Evolutionary conservation across 1,140 invertebrate species (phyloP).

Genomic region (Nasonia longicornis): DNA sequence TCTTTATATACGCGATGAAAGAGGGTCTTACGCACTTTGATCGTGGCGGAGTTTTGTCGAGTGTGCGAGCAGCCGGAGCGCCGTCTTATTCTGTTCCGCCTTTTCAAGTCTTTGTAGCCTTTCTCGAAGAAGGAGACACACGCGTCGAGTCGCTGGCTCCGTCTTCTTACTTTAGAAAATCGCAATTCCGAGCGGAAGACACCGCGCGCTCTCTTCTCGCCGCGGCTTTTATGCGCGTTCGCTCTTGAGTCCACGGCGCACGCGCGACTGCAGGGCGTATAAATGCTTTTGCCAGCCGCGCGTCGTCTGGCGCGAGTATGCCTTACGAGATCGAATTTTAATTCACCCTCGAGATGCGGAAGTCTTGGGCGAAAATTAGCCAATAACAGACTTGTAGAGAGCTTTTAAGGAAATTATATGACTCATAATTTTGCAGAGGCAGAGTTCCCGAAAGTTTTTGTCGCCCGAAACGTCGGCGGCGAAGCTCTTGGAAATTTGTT

Average conservation of each 20-base stretch:
- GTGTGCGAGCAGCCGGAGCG: background rate
- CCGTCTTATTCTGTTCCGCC: background rate
- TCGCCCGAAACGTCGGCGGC: no score
- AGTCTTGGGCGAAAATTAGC: no score
- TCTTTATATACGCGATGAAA: background rate
- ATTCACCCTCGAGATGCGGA: background rate
- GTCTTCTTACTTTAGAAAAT: slow-evolving; percentile 8
- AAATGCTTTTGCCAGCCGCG: background rate
- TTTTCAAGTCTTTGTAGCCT: slow-evolving; percentile 14
- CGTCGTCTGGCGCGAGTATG: background rate
- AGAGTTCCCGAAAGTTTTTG: no score
- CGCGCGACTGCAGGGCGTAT: background rate
- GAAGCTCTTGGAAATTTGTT: background rate
- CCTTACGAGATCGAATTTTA: background rate
- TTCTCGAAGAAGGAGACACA: background rate
- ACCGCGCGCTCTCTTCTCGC: background rate
- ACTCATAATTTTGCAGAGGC: no score
- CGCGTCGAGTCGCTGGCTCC: background rate
- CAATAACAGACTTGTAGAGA: no score
- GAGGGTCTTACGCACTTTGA: background rate
- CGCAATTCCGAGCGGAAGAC: slow-evolving; percentile 1
- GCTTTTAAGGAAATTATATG: no score
- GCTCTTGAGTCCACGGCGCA: background rate
- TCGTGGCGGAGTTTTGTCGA: background rate
- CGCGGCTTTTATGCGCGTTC: background rate